phyloP scores from a whole-genome alignment of 2,888 invertebrate genomes.

The Anodontia alba region DNA sequence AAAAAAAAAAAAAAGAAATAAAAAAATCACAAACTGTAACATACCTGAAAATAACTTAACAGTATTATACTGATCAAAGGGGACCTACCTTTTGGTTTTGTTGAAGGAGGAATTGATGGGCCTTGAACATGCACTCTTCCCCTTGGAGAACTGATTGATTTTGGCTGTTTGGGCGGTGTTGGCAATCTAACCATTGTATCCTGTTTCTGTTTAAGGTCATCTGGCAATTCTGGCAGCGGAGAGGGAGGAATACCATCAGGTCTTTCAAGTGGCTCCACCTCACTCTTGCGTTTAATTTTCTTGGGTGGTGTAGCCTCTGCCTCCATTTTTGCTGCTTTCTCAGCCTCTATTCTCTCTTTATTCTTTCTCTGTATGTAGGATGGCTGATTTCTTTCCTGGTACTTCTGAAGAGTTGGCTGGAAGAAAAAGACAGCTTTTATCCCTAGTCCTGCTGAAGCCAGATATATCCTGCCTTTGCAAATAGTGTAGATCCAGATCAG shows the following conservation, averaged over 20 bases:
- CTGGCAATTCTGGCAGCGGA: constrained; percentile 81
- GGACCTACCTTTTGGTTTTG: constrained; percentile 71
- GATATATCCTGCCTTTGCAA: no score
- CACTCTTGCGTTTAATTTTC: constrained; percentile 72
- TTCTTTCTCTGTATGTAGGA: constrained; percentile 80
- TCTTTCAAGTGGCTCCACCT: constrained; percentile 79
- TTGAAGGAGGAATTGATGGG: constrained; percentile 67
- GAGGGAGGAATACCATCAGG: constrained; percentile 62
- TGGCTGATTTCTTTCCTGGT: constrained; percentile 80
- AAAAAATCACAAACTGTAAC: no score
- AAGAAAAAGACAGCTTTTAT: no score
- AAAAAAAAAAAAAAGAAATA: no score
- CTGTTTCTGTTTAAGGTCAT: constrained; percentile 79
- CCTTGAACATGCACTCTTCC: constrained; percentile 62
- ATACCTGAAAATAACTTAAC: no score
- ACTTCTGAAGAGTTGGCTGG: constrained; percentile 81
- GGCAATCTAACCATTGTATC: constrained; percentile 66
- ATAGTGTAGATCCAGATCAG: no score
- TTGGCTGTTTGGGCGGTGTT: constrained; percentile 65
- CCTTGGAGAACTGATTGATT: constrained; percentile 54
- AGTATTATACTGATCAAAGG: no score
- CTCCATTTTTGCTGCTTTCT: constrained; percentile 50
- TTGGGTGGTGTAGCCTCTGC: constrained; percentile 63
- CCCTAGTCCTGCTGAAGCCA: no score
- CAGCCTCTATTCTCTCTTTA: constrained; percentile 72